phyloP scores from a whole-genome alignment of 2,888 invertebrate genomes.

The Hydroisotoma schaefferi region DNA sequence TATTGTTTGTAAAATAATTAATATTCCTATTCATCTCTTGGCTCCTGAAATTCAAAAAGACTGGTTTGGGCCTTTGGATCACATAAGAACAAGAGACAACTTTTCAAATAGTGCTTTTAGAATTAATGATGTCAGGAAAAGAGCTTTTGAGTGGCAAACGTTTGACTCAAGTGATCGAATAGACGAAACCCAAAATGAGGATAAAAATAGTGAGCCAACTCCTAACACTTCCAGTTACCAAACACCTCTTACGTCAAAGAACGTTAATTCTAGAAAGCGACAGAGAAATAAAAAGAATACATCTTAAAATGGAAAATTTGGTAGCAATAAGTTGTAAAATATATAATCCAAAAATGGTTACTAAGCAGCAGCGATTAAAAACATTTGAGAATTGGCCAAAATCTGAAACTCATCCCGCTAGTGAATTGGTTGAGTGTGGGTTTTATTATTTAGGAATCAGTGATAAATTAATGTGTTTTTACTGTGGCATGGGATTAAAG shows the following conservation, averaged over 20 bases:
- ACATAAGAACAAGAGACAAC: background rate
- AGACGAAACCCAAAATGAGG: background rate
- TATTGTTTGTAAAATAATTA: constrained; percentile 12
- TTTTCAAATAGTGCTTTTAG: background rate
- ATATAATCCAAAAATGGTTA: background rate
- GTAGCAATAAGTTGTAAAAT: background rate
- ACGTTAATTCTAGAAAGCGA: background rate
- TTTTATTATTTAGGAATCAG: constrained; percentile 20
- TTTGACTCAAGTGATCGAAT: background rate
- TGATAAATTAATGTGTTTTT: constrained; percentile 24
- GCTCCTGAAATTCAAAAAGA: background rate
- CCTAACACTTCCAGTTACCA: background rate
- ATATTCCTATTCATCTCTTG: constrained; percentile 12
- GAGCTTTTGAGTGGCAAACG: background rate
- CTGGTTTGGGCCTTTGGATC: background rate
- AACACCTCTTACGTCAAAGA: background rate
- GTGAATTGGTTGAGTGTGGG: constrained; percentile 20
- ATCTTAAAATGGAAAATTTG: background rate
- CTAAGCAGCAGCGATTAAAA: background rate
- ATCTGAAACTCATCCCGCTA: background rate
- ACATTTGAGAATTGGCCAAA: background rate
- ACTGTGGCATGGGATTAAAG: constrained; percentile 27
- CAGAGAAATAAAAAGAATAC: background rate
- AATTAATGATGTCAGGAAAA: background rate
- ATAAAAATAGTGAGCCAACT: background rate